Evolutionary conservation across 2,797 vertebrate species (phyloP), one percentile per base, ranked within the genome.

Genomic region (Arctocebus calabarensis): DNA sequence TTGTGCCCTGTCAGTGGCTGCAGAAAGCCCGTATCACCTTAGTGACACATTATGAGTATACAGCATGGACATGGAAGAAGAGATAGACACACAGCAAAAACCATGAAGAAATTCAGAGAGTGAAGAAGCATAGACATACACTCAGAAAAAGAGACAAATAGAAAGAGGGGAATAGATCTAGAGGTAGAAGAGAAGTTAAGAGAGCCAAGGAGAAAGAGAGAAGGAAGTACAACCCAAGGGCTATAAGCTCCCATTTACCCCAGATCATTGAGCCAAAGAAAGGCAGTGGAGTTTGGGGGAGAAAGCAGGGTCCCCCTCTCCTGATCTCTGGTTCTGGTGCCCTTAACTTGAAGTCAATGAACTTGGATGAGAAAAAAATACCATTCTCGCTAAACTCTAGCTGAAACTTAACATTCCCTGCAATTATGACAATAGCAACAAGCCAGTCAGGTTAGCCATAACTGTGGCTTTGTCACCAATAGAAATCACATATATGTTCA

Each of bases 331-430:
- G 34, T 68, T 22, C 73, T 88, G 37, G 70, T 81, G 43, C 66
- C 45, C 86, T 96, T 82, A 95, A 61, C 23, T 73, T 61, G 34
- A 17, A 81, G 66, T 71, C 43, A 59, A 27, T 88, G 34, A 92
- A 86, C 74, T 75, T 88, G 68, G 61, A 84, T 40, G 59, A 32
- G 61, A 9, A 71, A 52, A 90, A 77, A 78, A 40, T 22, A 62
- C 71, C 55, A 85, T 88, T 85, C 85, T 40, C n/a, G 84, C 70
- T 86, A 75, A 92, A 45, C 62, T 91, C 70, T 88, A 94, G 27
- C 45, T 86, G 57, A 92, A 95, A 92, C 82, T 86, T 78, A 88
- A 11, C 59, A 89, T 64, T 55, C 94, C 79, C 34, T 94, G 94
- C 85, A 64, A 1, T 84, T 94, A 83, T 57, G 57, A 96, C 27